These are phyloP conservation scores for Danaus melanippus DNA, from an alignment of 1,140 invertebrate genomes.

Conservation along the genomic window DNA sequence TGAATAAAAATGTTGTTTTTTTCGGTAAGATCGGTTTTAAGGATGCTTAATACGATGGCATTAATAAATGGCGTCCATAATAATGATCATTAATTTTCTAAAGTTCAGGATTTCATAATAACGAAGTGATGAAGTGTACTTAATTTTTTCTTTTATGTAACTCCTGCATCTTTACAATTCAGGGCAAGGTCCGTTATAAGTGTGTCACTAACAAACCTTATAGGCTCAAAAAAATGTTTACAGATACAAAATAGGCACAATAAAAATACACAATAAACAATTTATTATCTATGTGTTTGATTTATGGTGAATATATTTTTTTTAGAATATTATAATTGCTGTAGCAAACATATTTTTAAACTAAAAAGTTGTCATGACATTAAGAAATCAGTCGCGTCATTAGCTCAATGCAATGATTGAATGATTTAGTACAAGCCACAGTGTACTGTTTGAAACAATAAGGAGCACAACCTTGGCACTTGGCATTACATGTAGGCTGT, in stretches of 20 bases:
- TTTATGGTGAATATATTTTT: too few relatives aligned
- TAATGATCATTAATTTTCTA: too few relatives aligned
- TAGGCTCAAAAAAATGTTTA: too few relatives aligned
- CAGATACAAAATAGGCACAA: too few relatives aligned
- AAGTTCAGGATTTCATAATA: slow-evolving; percentile 4
- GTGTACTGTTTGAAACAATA: slow-evolving; percentile 35
- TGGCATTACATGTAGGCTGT: slow-evolving; percentile 29
- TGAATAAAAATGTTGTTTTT: too few relatives aligned
- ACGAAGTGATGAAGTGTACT: too few relatives aligned
- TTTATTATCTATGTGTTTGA: too few relatives aligned
- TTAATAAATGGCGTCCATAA: too few relatives aligned
- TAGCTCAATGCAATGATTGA: slow-evolving; percentile 13
- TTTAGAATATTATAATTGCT: slow-evolving; percentile 1
- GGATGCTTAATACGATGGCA: too few relatives aligned
- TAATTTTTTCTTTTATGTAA: too few relatives aligned
- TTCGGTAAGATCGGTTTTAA: too few relatives aligned
- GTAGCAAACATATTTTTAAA: slow-evolving; percentile 3
- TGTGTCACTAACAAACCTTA: slow-evolving; percentile 3
- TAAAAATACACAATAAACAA: too few relatives aligned
- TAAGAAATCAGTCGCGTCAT: slow-evolving; percentile 12
- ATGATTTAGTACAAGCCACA: slow-evolving; percentile 10
- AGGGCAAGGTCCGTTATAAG: slow-evolving; percentile 26
- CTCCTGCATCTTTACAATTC: slow-evolving; percentile 19
- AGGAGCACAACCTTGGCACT: slow-evolving; percentile 31
- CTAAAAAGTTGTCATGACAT: slow-evolving; percentile 1